Base-by-base conservation (phyloP, 2,797 vertebrate species). In the Melanotaenia parkinsoni region DNA sequence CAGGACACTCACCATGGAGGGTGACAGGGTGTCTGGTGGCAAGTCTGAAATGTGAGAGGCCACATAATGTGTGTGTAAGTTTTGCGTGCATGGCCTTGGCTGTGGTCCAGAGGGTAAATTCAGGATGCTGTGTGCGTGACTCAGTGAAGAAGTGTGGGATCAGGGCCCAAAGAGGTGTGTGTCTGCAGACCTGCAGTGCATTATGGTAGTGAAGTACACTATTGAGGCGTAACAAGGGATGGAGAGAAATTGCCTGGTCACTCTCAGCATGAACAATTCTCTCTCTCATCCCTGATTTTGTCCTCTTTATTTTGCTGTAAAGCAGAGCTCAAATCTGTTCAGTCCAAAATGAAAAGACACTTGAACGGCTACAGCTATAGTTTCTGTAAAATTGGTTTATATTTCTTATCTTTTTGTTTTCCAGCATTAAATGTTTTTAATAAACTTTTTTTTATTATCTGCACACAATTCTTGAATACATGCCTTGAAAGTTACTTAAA, bases 1-100 rank as follows among this genome's bases (percentile, higher is more conserved):
- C 85, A 76, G 88, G 85, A 87, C 81, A 70, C 59, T 28, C 57
- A 47, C 76, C 59, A 61, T 28, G 67, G 70, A 82, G 77, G 80
- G 76, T 79, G 86, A 79, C 77, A 69, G 77, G 59, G 78, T 71
- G 82, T 82, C 77, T 72, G 79, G 45, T 78, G 73, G 77, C 66
- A 65, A 70, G 73, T 77, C 43, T 70, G 47, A 85, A 77, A 78
- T 71, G 61, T 50, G 77, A 81, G 63, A 69, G 70, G 67, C 50
- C 67, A 64, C 3, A 70, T 64, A 64, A 67, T 58, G 63, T 13
- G 61, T 38, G 30, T 58, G 28, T 40, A 32, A 7, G 22, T 57
- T 45, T 16, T 54, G 24, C 12, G 24, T 60, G 50, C 40, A 12
- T 16, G 45, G 63, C n/a, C 16, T 60, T 58, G 33, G 68, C 43